A percentile compares a stretch with the other conserved stretches of the same genome.
Conservation (phyloP, 2,797 vertebrate species). For the Enteromius paludinosus region DNA sequence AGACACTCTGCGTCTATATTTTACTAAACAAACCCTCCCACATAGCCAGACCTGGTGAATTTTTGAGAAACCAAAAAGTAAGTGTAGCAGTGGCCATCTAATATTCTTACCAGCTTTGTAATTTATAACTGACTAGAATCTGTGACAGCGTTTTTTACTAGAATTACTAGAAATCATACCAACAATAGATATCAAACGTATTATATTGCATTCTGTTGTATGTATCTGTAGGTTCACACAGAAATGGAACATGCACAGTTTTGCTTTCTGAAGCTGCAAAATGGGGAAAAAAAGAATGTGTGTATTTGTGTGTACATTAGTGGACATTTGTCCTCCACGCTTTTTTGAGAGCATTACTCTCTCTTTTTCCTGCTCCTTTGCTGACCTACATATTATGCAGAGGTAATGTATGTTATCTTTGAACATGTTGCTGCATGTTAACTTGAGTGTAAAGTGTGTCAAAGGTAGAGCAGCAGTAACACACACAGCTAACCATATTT, state of each 20-base stretch:
- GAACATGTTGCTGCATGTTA: not conserved
- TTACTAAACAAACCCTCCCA: not conserved
- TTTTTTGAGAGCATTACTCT: conserved; percentile 3
- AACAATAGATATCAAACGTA: not conserved
- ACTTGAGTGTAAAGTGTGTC: conserved; percentile 21
- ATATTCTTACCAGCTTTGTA: not conserved
- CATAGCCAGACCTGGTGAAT: not conserved
- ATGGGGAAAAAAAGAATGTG: not conserved
- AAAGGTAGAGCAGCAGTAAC: conserved; percentile 22
- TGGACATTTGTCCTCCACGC: not conserved
- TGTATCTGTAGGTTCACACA: not conserved
- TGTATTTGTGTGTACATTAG: not conserved
- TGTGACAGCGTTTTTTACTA: not conserved
- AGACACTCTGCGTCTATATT: not conserved
- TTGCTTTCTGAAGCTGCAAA: not conserved
- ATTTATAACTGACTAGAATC: not conserved
- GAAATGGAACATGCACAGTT: not conserved
- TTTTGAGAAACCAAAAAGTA: not conserved
- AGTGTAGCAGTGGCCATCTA: not conserved
- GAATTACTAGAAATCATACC: not conserved
- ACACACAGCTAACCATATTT: not conserved
- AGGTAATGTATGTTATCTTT: conserved; percentile 15
- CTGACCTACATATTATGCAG: conserved; percentile 46
- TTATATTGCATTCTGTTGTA: not conserved
- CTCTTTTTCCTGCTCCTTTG: conserved; percentile 19